Conservation (phyloP, 2,888 invertebrate species). For the Pristionchus fissidentatus region DNA sequence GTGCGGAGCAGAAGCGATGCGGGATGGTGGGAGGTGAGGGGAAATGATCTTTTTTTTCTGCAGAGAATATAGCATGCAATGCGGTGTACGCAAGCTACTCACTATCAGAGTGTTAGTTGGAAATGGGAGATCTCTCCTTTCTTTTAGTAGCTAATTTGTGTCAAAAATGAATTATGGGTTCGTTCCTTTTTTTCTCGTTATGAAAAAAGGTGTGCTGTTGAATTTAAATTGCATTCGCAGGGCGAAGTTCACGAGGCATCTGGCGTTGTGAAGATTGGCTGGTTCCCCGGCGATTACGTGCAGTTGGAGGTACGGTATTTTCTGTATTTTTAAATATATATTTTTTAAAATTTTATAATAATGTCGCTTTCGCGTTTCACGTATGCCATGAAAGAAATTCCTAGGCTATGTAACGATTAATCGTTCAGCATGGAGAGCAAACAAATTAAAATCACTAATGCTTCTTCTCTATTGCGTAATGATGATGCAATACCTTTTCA, state of each 20-base stretch:
- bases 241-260: slow-evolving; percentile 56
- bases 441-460: too few species aligned
- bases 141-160: neutral
- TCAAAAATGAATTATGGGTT: neutral
- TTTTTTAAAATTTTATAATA: too few species aligned
- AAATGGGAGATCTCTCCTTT: neutral
- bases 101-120: too few species aligned
- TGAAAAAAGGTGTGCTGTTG: too few species aligned
- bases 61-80: too few species aligned
- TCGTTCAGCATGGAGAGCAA: too few species aligned
- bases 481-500: neutral
- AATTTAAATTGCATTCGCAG: slow-evolving; percentile 1
- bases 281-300: slow-evolving; percentile 99
- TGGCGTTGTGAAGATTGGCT: slow-evolving; percentile 87
- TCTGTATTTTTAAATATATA: slow-evolving; percentile 30
- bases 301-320: slow-evolving; percentile 79
- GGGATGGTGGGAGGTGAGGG: slow-evolving; percentile 99
- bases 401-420: too few species aligned
- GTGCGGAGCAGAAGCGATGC: slow-evolving; percentile 96
- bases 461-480: neutral
- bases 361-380: too few species aligned
- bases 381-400: too few species aligned
- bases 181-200: too few species aligned
- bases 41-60: slow-evolving; percentile 30
- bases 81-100: too few species aligned